Evolutionary conservation across 1,140 invertebrate species (phyloP).

Genomic region (Drosophila ananassae): DNA sequence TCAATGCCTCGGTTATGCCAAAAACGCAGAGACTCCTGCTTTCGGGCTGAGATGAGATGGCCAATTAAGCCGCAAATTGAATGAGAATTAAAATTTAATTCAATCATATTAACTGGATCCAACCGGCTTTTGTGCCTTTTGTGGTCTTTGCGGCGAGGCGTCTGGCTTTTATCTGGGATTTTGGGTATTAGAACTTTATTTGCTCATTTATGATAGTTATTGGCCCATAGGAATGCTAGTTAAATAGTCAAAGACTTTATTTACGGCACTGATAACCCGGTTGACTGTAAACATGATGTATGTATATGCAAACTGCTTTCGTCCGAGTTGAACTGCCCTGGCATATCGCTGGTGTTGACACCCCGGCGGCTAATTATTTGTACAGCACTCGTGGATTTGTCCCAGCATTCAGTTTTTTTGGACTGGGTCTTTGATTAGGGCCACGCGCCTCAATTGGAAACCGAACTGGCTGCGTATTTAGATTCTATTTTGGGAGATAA

Average conservation of each 20-base stretch:
- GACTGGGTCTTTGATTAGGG: slow-evolving; percentile 47
- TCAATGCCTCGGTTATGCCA: slow-evolving; percentile 12
- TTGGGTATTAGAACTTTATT: slow-evolving; percentile 2
- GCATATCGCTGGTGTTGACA: slow-evolving; percentile 25
- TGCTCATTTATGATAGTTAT: neutral
- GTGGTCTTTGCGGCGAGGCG: slow-evolving; percentile 17
- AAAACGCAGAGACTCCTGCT: neutral
- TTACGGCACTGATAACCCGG: slow-evolving; percentile 24
- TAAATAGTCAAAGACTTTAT: slow-evolving; percentile 22
- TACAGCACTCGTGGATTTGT: slow-evolving; percentile 33
- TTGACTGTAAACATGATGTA: neutral
- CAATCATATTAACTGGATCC: slow-evolving; percentile 19
- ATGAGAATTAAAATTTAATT: slow-evolving; percentile 28
- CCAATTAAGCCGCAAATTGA: slow-evolving; percentile 20
- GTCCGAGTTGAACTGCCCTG: slow-evolving; percentile 1
- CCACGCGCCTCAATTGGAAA: slow-evolving; percentile 56
- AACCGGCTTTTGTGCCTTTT: slow-evolving; percentile 5
- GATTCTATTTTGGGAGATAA: slow-evolving; percentile 42
- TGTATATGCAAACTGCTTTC: slow-evolving; percentile 18
- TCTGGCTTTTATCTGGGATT: slow-evolving; percentile 40
- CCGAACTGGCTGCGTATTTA: slow-evolving; percentile 32
- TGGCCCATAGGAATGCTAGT: slow-evolving; percentile 5
- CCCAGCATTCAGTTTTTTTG: slow-evolving; percentile 2
- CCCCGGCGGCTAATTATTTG: slow-evolving; percentile 59
- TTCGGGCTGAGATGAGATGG: neutral